Base-by-base conservation (phyloP, 2,113 vertebrate genomes). In the Trochalopteron elliotii region DNA sequence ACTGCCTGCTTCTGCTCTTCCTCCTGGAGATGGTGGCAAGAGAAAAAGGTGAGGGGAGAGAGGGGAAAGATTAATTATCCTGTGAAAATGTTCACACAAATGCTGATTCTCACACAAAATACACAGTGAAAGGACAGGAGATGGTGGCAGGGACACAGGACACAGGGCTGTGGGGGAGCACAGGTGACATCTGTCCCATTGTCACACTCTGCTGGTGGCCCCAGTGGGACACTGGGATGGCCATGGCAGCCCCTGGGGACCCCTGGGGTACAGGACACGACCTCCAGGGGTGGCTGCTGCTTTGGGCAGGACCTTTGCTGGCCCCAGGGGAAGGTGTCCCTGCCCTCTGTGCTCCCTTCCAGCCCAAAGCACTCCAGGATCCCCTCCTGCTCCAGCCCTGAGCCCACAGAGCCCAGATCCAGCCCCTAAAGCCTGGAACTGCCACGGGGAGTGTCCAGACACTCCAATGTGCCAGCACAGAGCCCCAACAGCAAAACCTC, bases 1-100 rank as follows among this genome's bases (percentile, higher is more conserved):
- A 99, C 99, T 97, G 98, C 98, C 98, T 99, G 99, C 93, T 99
- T 99, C 97, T 99, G 99, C 94, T 99, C 99, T 98, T 99, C 99
- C 94, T 99, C 99, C 99, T 99, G 75, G 79, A 95, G 42, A 45
- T 45, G 97, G 92, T 60, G 98, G 94, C 94, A 93, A 96, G 44
- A 75, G 82, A 60, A 61, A 96, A 88, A 91, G 83, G 86, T 70
- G 93, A 89, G 96, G 94, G 42, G 69, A 97, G 95, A 96, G 96
- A 95, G 89, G 94, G 96, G 88, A 97, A 10, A 95, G 77, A 47
- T 98, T 97, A 97, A 90, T 98, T 22, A 64, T 1, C 8, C 2
- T 0, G 16, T 5, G 59, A 25, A 72, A 81, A 20, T 45, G 9
- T 45, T 45, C 44, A 45, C 44, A 45, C 44, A 11, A 45, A 47